Evolutionary conservation across 2,888 invertebrate species (phyloP).

Genomic region (Brassicogethes aeneus): DNA sequence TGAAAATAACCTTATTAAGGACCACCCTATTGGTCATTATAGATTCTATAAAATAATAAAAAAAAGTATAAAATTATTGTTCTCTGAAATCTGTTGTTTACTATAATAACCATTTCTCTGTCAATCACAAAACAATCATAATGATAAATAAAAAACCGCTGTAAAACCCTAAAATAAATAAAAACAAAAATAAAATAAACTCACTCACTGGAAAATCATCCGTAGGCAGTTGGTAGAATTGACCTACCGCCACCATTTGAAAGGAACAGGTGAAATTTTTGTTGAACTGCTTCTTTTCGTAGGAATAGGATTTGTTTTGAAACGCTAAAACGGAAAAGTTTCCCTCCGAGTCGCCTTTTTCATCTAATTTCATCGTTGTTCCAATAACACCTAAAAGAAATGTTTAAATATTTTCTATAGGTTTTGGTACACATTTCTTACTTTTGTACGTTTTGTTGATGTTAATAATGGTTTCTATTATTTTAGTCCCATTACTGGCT

Average conservation of each 20-base stretch:
- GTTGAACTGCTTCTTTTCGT: conserved; percentile 36
- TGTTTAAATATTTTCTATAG: too few relatives aligned
- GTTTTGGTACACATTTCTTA: conserved; percentile 43
- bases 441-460: conserved; percentile 73
- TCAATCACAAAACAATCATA: too few relatives aligned
- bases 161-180: too few relatives aligned
- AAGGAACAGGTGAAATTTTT: conserved; percentile 60
- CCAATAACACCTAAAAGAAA: conserved; percentile 98
- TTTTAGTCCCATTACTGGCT: conserved; percentile 76
- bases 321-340: conserved; percentile 91
- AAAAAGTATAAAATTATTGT: too few relatives aligned
- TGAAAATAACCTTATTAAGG: too few relatives aligned
- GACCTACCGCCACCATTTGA: conserved; percentile 78
- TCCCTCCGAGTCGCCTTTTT: conserved; percentile 91
- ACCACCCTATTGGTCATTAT: too few relatives aligned
- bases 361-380: conserved; percentile 83
- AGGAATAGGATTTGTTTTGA: conserved; percentile 37
- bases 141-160: too few relatives aligned
- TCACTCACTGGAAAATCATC: conserved; percentile 63
- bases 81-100: too few relatives aligned
- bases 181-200: too few relatives aligned
- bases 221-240: conserved; percentile 57
- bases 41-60: too few relatives aligned
- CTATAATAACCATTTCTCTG: too few relatives aligned
- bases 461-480: conserved; percentile 78